Conservation (phyloP, 2,888 invertebrate genomes). For the Megalurothrips usitatus region DNA sequence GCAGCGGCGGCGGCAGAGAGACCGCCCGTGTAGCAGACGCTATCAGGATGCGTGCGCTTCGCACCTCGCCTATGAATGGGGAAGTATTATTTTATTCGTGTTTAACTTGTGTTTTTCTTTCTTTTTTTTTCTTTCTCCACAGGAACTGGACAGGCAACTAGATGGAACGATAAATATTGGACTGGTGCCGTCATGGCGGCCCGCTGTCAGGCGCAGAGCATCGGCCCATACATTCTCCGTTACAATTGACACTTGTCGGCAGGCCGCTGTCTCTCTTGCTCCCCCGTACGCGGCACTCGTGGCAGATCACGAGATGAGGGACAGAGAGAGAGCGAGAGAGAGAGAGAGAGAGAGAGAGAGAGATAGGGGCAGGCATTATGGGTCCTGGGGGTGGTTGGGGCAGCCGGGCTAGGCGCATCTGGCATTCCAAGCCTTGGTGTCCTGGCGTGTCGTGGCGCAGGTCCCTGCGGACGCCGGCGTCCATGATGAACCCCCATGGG, state of each 20-base stretch:
- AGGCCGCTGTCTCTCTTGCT: background rate
- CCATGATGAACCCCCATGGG: background rate
- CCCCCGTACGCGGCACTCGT: background rate
- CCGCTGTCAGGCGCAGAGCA: too few relatives aligned
- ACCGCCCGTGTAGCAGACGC: too few relatives aligned
- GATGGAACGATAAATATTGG: too few relatives aligned
- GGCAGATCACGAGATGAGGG: background rate
- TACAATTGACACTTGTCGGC: background rate
- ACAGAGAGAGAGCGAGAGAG: background rate
- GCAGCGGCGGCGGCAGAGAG: too few relatives aligned
- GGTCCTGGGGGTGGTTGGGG: too few relatives aligned
- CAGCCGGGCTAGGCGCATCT: conserved; percentile 6
- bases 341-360: background rate
- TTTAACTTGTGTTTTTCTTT: background rate
- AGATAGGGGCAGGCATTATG: too few relatives aligned
- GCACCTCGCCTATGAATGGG: too few relatives aligned
- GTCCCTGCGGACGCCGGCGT: background rate
- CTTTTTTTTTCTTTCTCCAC: background rate
- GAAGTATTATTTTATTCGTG: background rate
- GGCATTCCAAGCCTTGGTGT: conserved; percentile 19
- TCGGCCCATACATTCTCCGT: background rate
- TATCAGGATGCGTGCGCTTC: too few relatives aligned
- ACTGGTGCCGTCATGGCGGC: too few relatives aligned
- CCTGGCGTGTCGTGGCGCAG: too few relatives aligned
- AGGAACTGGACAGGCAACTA: too few relatives aligned